Base-by-base conservation (phyloP, 2,113 vertebrate genomes). In the Forbesichthys papilliferus region DNA sequence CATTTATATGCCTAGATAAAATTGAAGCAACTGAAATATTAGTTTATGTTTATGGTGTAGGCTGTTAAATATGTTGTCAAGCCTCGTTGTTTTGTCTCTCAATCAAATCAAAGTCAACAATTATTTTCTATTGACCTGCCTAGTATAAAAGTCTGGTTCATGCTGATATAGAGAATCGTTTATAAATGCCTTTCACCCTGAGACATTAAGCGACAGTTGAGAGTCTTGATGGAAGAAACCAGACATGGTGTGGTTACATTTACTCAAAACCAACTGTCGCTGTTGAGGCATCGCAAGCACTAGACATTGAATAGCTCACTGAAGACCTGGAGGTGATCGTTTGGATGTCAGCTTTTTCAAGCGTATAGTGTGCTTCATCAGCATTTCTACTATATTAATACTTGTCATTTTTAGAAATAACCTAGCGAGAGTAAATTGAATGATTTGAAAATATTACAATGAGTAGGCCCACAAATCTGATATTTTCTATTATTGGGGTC, bases 171-270 rank as follows among this genome's bases (percentile, higher is more conserved):
- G 77, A 84, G 85, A 86, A 47, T 61, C 16, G 46, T 48, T 20
- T 58, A 27, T 14, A 80, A 78, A 89, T 80, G 87, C 91, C 94
- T 94, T 93, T 93, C 94, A 96, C 94, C 94, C 93, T 94, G 91
- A 93, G 92, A 93, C 92, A 91, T 93, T 79, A 84, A 91, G 92
- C 86, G 92, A 90, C 75, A 51, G 53, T 63, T 36, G 47, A 74
- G 55, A 81, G 68, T 66, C 56, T 66, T 52, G 27, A 53, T 62
- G 53, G 55, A 56, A 53, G 61, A 64, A 74, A 74, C 55, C 59
- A 66, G 68, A 67, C 64, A 36, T 51, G 56, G 51, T 66, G 66
- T 71, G 64, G 77, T 34, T 74, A 59, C 18, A 34, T 13, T 34
- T 36, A 77, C 56, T 61, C 52, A 64, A 81, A 75, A 65, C 78